Base-by-base conservation (phyloP, 1,140 invertebrate genomes). In the Bombus impatiens region DNA sequence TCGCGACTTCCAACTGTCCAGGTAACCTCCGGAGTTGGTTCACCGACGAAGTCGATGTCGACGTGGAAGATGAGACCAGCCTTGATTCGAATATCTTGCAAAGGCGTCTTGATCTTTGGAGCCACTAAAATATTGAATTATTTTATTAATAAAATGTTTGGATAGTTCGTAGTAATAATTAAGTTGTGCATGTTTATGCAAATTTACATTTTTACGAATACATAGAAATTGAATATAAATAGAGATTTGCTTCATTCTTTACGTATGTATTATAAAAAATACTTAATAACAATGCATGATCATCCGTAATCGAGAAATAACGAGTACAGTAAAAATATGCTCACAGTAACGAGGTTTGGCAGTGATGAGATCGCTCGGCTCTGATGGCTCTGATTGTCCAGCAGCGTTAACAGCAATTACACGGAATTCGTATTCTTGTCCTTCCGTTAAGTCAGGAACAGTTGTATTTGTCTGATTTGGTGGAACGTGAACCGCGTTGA, bases 381-480 rank as follows among this genome's bases (percentile, higher is more conserved):
- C 98, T 78, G 98, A 99, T 13, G 99, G 98, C 94, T 99, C 98
- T 71, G 99, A 99, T 92, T 98, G 97, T 59, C 99, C 99, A 74
- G 98, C 99, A 92, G 98, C 97, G 95, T 99, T 99, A 6, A 98
- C 97, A 40, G 99, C 99, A 91, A 98, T 98, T 0, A 99, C 96
- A 89, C 99, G 96, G 96, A 99, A 99, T 94, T 99, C 98, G 94
- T 99, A 99, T 93, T 99, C 98, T 94, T 99, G 98, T 53, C 98
- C 98, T 95, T 99, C 98, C 5, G 96, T 97, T 53, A 99, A 95
- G 93, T 99, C 98, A 74, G 98, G 97, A 67, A 99, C 98, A 78
- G 97, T 97, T 62, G 97, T 97, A 89, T 96, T 96, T 40, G 96
- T 98, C 90, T 98, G 97, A 68, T 96, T 97, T 9, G 97, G 96